Conservation (phyloP, 23 tunicate species). For the Styela clava region DNA sequence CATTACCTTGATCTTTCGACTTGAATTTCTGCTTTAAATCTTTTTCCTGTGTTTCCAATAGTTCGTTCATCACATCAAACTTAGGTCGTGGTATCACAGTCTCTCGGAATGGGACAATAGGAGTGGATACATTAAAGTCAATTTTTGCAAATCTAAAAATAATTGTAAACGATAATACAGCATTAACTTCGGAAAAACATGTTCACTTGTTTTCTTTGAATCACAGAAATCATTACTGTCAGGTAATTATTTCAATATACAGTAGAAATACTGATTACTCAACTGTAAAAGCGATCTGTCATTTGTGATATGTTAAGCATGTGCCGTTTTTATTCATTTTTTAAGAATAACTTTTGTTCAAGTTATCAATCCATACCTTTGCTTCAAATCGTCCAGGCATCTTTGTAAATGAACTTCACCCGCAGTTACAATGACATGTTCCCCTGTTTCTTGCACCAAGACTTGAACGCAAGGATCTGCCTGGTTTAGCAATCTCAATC, state of each 20-base stretch:
- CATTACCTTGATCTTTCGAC: conserved; percentile 8
- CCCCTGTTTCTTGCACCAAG: conserved; percentile 93
- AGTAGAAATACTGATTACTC: no score
- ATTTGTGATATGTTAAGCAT: no score
- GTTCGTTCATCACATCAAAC: conserved; percentile 91
- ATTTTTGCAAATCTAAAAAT: conserved; percentile 74
- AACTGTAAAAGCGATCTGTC: no score
- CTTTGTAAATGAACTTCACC: conserved; percentile 96
- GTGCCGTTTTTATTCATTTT: not conserved
- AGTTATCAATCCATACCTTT: conserved; percentile 43
- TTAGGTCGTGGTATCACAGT: conserved; percentile 90
- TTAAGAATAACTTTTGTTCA: not conserved
- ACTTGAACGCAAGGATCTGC: conserved; percentile 98
- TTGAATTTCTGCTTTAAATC: conserved; percentile 76
- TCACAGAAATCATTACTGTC: no score
- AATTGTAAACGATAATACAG: no score
- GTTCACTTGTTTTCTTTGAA: no score
- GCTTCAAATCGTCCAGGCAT: conserved; percentile 82
- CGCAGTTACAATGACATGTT: conserved; percentile 88
- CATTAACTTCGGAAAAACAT: no score
- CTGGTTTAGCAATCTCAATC: conserved; percentile 80
- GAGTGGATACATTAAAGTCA: conserved; percentile 77
- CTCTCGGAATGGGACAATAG: conserved; percentile 97
- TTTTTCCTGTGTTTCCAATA: conserved; percentile 87
- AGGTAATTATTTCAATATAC: no score